Evolutionary conservation across 1,140 invertebrate species (phyloP), one percentile per base, ranked within the genome.

Genomic region (Caerostris darwini): DNA sequence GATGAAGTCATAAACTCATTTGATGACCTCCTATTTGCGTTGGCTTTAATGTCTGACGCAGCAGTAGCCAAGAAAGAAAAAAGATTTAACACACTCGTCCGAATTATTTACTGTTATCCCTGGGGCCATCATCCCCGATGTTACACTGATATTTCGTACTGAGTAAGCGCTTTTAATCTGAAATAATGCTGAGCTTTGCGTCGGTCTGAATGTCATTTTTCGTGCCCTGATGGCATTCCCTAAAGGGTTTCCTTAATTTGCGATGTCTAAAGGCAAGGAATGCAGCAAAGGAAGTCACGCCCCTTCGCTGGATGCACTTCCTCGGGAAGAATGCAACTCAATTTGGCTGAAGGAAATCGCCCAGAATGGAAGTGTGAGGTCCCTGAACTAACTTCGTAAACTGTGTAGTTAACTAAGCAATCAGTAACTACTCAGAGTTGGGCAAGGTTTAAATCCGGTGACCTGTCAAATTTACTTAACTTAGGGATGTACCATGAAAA

Each of bases 221-320:
- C 89, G 54, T 81, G 69, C 69, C 89, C 17, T 71, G 61, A 90
- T 59, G 56, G 71, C 89, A 90, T 90, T 90, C 89, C 89, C 54
- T 77, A 90, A 81, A 90, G 89, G 69, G 67, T 90, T 90, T 81
- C 89, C 61, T 90, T 81, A 90, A 90, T 90, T 90, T 90, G 89
- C 64, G 89, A 90, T 81, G 89, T 81, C 71, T 90, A 34, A 77
- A 90, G 89, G 71, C 67, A 77, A 90, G 71, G 89, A 90, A 90
- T 90, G 89, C 58, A 5, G 10, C 89, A 53, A 56, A 77, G 89
- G 71, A 90, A 90, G 56, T 77, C 67, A 77, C 69, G 69, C 69
- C 69, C 67, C 69, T 34, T 12, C 69, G 10, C 53, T 58, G n/a
- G 54, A 81, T 77, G 71, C 57, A 90, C 89, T 90, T 90, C 54